These are phyloP conservation scores for Druon quercuslanigerum DNA, from an alignment of 1,140 invertebrate genomes.

Conservation along the genomic window DNA sequence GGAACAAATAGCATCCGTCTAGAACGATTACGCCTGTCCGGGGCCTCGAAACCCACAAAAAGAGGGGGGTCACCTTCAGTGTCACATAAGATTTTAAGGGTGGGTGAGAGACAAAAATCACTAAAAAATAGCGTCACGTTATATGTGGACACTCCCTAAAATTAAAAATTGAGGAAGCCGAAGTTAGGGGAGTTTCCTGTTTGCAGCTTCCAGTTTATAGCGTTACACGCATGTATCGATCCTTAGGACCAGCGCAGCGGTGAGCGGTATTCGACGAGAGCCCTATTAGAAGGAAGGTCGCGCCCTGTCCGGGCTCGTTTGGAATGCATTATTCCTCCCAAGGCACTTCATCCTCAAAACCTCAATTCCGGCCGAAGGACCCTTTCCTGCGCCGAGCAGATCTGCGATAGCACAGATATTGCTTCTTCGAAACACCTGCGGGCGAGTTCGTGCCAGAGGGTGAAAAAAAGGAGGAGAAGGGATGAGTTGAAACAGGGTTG, in stretches of 20 bases:
- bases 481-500: constrained; percentile 32
- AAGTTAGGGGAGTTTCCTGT: too few relatives aligned
- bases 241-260: not conserved
- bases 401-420: constrained; percentile 53
- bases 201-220: not conserved
- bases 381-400: constrained; percentile 33
- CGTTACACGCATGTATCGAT: not conserved
- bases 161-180: too few relatives aligned
- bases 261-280: not conserved
- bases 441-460: constrained; percentile 41
- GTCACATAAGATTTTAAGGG: too few relatives aligned
- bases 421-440: constrained; percentile 55
- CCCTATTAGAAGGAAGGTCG: constrained; percentile 24
- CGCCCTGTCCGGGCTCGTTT: constrained; percentile 32
- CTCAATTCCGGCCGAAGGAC: constrained; percentile 4
- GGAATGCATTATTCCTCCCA: constrained; percentile 49
- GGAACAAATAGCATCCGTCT: too few relatives aligned
- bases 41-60: too few relatives aligned
- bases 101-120: too few relatives aligned
- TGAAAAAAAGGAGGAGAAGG: constrained; percentile 33
- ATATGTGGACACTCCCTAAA: too few relatives aligned
- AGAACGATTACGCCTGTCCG: too few relatives aligned
- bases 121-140: too few relatives aligned
- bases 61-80: too few relatives aligned
- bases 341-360: constrained; percentile 35